phyloP scores from a whole-genome alignment of 1,140 invertebrate genomes.

The Neomicropteryx cornuta region DNA sequence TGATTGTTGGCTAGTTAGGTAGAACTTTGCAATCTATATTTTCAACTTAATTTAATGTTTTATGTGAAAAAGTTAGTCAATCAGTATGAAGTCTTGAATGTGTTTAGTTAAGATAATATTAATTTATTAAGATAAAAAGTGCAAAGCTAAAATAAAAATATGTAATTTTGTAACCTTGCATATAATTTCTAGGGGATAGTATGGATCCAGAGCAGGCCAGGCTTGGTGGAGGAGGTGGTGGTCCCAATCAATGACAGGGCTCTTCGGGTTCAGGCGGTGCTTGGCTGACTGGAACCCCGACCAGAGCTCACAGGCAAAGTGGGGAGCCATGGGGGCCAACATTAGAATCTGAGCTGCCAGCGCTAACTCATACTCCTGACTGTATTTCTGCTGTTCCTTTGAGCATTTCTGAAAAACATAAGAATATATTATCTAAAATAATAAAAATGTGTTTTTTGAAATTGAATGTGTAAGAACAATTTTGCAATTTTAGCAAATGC shows the following conservation, averaged over 20 bases:
- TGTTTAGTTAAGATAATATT: too few relatives aligned
- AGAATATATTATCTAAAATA: conserved; percentile 3
- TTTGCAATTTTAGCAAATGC: too few relatives aligned
- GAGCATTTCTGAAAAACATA: conserved; percentile 27
- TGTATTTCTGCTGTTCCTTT: conserved; percentile 45
- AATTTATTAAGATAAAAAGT: not conserved
- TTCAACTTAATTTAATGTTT: too few relatives aligned
- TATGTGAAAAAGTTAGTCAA: too few relatives aligned
- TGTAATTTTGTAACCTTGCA: conserved; percentile 55
- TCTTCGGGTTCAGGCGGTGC: conserved; percentile 36
- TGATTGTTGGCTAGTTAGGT: too few relatives aligned
- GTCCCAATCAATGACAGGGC: conserved; percentile 45
- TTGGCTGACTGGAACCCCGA: conserved; percentile 54
- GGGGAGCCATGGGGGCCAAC: conserved; percentile 76
- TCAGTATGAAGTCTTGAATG: too few relatives aligned
- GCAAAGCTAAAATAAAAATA: conserved; percentile 2
- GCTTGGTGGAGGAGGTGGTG: conserved; percentile 54
- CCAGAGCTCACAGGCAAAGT: conserved; percentile 88
- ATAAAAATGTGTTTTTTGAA: conserved; percentile 2
- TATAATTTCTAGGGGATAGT: conserved; percentile 55
- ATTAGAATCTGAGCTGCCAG: conserved; percentile 72
- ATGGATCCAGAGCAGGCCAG: conserved; percentile 72
- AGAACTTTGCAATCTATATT: too few relatives aligned
- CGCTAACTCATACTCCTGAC: conserved; percentile 67
- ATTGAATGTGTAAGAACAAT: conserved; percentile 1